Evolutionary conservation across 23 tunicate species (phyloP), one percentile per base, ranked within the genome.

Genomic region (Diplosoma virens): DNA sequence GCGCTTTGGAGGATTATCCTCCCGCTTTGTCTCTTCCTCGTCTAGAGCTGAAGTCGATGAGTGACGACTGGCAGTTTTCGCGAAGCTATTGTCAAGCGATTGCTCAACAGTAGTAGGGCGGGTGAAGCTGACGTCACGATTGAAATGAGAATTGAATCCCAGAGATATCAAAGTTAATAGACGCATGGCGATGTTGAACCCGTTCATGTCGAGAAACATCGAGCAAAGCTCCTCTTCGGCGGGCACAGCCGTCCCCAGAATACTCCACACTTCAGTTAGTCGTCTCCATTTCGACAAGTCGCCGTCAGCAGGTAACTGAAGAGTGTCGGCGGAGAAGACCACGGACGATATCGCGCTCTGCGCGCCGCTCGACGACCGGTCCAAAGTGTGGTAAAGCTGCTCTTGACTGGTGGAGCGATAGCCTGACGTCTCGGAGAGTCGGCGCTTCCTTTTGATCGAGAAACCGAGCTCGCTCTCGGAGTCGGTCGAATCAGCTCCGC

Each of bases 211-310:
- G 5, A 37, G 18, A 34, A 89, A 89, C n/a, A 59, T 48, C 30
- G 66, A 77, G 32, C 76, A 32, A 4, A 82, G 47, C 45, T 72
- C 70, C 3, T 56, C 55, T 31, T 64, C 78, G 20, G 65, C 56
- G 26, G 82, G 96, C 36, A 89, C 75, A 45, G 86, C 82, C 17
- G 32, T 52, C n/a, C 89, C 82, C 24, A 89, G 22, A 31, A 89
- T 34, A 30, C 58, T 26, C 79, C 88, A 89, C 14, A 67, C 25
- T 9, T 82, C 75, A 35, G 66, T 11, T 33, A 89, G 56, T 0
- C 59, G 47, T 27, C 78, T 59, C 88, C 87, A 73, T 37, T 59
- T 48, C 18, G 29, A 25, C 29, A 34, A 6, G 32, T 74, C 73
- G n/a, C 46, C 64, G 0, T 82, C 80, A 27, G 29, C 83, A 16